phyloP scores from a whole-genome alignment of 2,888 invertebrate species.

The Morpho deidamia region DNA sequence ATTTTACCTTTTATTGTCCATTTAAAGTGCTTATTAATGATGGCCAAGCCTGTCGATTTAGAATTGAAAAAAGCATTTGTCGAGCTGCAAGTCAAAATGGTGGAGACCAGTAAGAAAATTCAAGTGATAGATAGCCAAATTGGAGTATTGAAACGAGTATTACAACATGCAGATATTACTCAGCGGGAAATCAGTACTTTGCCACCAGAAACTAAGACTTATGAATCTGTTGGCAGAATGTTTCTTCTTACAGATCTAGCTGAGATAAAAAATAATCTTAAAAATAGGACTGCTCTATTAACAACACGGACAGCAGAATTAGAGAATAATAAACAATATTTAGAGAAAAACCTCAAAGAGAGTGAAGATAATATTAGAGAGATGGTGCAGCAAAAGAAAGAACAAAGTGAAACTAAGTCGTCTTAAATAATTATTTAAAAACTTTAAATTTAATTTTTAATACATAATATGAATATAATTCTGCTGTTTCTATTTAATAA shows the following conservation, averaged over 20 bases:
- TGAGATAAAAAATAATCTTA: slow-evolving; percentile 81
- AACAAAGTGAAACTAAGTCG: slow-evolving; percentile 48
- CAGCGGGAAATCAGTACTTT: slow-evolving; percentile 80
- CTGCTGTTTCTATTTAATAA: background rate
- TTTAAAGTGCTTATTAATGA: slow-evolving; percentile 25
- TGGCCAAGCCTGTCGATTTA: slow-evolving; percentile 76
- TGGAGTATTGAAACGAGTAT: slow-evolving; percentile 81
- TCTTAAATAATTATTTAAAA: background rate
- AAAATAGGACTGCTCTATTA: slow-evolving; percentile 74
- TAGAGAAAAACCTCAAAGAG: slow-evolving; percentile 89
- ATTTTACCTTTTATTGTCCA: no score
- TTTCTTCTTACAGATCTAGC: slow-evolving; percentile 84
- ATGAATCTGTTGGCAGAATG: slow-evolving; percentile 91
- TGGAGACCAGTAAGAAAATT: slow-evolving; percentile 88
- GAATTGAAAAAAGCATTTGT: slow-evolving; percentile 86
- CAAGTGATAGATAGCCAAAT: slow-evolving; percentile 88
- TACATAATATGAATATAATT: no score
- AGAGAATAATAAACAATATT: slow-evolving; percentile 86
- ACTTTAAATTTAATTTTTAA: no score
- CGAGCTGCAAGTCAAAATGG: slow-evolving; percentile 89
- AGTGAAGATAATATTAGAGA: slow-evolving; percentile 91
- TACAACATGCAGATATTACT: slow-evolving; percentile 85
- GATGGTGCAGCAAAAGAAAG: slow-evolving; percentile 85
- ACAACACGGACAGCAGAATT: slow-evolving; percentile 84
- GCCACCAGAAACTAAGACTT: slow-evolving; percentile 82